Conservation (phyloP, 1,140 invertebrate species). For the Chrysomallon squamiferum region DNA sequence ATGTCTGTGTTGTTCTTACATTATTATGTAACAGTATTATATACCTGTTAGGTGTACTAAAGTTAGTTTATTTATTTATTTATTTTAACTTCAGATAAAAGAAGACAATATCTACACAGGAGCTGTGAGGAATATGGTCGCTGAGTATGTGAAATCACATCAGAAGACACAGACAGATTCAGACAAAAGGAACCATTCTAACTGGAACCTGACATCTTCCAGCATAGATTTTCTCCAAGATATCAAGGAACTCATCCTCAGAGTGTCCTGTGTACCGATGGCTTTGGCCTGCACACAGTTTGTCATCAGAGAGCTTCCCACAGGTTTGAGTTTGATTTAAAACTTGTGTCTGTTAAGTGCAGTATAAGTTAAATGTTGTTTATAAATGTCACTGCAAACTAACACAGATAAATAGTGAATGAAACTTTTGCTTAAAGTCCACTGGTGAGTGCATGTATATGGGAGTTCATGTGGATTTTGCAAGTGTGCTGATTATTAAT, state of each 20-base stretch:
- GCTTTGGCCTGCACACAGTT: constrained; percentile 14
- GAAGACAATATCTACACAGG: constrained; percentile 42
- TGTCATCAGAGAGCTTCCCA: constrained; percentile 21
- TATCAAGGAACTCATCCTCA: constrained; percentile 29
- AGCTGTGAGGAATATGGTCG: constrained; percentile 48
- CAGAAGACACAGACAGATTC: not conserved
- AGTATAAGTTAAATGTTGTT: too few species aligned
- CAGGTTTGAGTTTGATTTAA: constrained; percentile 10
- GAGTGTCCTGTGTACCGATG: constrained; percentile 1
- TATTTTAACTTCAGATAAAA: constrained; percentile 34
- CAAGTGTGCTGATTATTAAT: too few species aligned
- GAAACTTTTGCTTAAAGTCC: too few species aligned
- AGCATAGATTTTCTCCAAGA: constrained; percentile 30
- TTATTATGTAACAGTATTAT: too few species aligned
- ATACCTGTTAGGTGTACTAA: too few species aligned
- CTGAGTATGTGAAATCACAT: constrained; percentile 18
- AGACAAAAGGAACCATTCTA: constrained; percentile 32
- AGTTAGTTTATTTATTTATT: too few species aligned
- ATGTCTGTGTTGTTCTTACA: too few species aligned
- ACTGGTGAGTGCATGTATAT: too few species aligned
- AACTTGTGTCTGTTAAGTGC: too few species aligned
- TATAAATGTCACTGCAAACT: too few species aligned
- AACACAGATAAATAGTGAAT: too few species aligned
- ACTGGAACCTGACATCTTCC: constrained; percentile 40
- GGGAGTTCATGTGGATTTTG: too few species aligned